phyloP scores from a whole-genome alignment of 2,888 invertebrate genomes.

The Apotomis turbidana region DNA sequence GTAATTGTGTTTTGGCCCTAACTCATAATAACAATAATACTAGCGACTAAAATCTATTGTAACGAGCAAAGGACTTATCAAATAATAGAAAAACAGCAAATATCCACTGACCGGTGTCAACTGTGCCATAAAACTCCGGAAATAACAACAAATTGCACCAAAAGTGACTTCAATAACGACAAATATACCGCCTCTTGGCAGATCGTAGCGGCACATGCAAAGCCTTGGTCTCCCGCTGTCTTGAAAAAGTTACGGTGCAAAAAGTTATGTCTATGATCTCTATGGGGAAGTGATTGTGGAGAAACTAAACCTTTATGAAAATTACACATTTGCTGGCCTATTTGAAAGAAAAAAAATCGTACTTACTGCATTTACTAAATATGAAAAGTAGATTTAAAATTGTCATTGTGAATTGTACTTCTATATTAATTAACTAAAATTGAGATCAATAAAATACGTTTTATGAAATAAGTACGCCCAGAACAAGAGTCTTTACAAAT shows the following conservation, averaged over 20 bases:
- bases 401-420: too few relatives aligned
- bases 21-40: too few relatives aligned
- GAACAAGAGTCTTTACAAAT: too few relatives aligned
- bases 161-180: conserved; percentile 22
- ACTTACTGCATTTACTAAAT: background rate
- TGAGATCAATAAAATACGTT: too few relatives aligned
- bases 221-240: conserved; percentile 28
- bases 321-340: background rate
- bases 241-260: conserved; percentile 35
- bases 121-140: conserved; percentile 23
- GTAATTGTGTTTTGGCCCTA: too few relatives aligned
- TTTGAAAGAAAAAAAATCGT: background rate
- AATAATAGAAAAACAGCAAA: background rate
- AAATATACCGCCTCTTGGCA: conserved; percentile 21
- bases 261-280: conserved; percentile 30
- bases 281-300: conserved; percentile 10
- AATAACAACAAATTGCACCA: conserved; percentile 36
- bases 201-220: conserved; percentile 26
- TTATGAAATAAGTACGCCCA: too few relatives aligned
- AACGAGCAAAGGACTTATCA: background rate
- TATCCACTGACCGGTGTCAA: conserved; percentile 18
- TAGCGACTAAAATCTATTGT: background rate
- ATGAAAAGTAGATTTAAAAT: background rate
- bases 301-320: conserved; percentile 14
- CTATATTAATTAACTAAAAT: too few relatives aligned